A percentile compares a stretch with the other conserved stretches of the same genome.
phyloP scores from a whole-genome alignment of 1,140 invertebrate genomes.

The Procambarus clarkii region DNA sequence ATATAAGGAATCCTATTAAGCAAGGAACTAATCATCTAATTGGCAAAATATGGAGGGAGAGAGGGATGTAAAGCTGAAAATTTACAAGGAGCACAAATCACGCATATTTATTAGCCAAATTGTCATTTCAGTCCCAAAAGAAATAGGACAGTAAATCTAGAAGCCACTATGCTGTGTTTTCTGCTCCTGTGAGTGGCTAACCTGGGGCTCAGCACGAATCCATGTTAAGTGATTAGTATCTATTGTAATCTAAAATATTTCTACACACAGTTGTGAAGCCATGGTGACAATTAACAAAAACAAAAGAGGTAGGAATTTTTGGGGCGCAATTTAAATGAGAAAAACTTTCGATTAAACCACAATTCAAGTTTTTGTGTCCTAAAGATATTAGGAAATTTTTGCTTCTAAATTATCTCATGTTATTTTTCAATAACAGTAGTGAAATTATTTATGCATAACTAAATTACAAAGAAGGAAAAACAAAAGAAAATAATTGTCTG shows the following conservation, averaged over 20 bases:
- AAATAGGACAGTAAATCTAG: background rate
- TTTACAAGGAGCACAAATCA: conserved; percentile 38
- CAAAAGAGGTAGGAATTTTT: background rate
- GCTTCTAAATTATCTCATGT: too few relatives aligned
- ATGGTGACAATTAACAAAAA: conserved; percentile 21
- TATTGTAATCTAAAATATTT: conserved; percentile 35
- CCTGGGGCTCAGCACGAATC: conserved; percentile 21
- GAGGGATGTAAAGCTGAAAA: conserved; percentile 1
- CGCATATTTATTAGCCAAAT: background rate
- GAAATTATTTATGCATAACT: too few relatives aligned
- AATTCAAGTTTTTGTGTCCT: too few relatives aligned
- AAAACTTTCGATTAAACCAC: too few relatives aligned
- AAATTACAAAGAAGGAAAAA: too few relatives aligned
- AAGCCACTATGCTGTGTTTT: conserved; percentile 11
- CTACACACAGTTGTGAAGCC: conserved; percentile 46
- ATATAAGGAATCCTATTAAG: background rate
- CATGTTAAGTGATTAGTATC: conserved; percentile 5
- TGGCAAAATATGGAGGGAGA: background rate
- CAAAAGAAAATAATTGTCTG: too few relatives aligned
- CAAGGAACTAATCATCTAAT: conserved; percentile 23
- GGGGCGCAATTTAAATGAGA: background rate
- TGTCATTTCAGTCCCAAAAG: background rate
- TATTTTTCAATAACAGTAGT: too few relatives aligned
- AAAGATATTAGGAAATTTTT: too few relatives aligned
- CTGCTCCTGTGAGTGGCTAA: background rate